Evolutionary conservation across 2,113 vertebrate genomes (phyloP).

Genomic region (Gadus macrocephalus): DNA sequence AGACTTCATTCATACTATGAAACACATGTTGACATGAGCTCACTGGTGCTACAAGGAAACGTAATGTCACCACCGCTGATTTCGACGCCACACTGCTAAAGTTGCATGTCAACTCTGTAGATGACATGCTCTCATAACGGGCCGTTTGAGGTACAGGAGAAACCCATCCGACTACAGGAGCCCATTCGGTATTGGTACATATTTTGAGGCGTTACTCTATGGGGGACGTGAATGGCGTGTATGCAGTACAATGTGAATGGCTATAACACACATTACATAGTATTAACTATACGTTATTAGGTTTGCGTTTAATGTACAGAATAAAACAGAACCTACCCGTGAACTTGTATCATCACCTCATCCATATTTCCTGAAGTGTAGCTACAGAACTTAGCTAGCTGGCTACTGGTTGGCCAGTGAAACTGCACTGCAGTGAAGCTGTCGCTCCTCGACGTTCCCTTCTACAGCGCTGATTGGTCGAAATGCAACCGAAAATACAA

Average conservation of each 20-base stretch:
- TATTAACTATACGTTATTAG: too few species aligned
- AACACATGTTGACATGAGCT: slow-evolving; percentile 19
- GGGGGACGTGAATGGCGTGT: too few species aligned
- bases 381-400: slow-evolving; percentile 29
- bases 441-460: slow-evolving; percentile 32
- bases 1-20: too few species aligned
- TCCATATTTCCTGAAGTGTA: slow-evolving; percentile 56
- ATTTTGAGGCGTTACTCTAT: too few species aligned
- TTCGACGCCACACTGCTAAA: slow-evolving; percentile 1
- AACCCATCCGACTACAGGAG: too few species aligned
- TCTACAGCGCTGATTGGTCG: slow-evolving; percentile 24
- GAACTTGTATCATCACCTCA: slow-evolving; percentile 39
- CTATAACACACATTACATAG: too few species aligned
- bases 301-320: too few species aligned
- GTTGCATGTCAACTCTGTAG: slow-evolving; percentile 22
- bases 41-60: slow-evolving; percentile 8
- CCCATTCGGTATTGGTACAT: too few species aligned
- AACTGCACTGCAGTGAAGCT: slow-evolving; percentile 55
- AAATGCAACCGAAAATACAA: neutral
- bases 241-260: too few species aligned
- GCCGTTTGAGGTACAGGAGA: too few species aligned
- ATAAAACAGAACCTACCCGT: slow-evolving; percentile 48
- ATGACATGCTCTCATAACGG: neutral
- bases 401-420: slow-evolving; percentile 48
- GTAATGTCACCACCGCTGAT: neutral